Percentiles rank a stretch among this genome's conserved stretches.
Evolutionary conservation across 2,888 invertebrate species (phyloP).

Genomic region (Diabrotica balteata): DNA sequence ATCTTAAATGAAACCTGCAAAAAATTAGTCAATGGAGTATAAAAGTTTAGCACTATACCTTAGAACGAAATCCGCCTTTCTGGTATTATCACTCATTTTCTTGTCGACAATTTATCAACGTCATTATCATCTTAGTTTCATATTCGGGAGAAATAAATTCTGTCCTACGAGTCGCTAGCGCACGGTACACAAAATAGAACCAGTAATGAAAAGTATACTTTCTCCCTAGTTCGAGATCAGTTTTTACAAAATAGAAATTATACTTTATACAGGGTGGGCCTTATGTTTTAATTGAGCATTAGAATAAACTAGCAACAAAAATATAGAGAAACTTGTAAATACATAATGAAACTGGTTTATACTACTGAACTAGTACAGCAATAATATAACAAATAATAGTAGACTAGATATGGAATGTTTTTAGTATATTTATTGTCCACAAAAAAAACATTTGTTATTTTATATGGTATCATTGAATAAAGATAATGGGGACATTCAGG

Average conservation of each 20-base stretch:
- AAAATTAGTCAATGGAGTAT: neutral
- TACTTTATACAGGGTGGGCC: conserved; percentile 13
- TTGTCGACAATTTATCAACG: conserved; percentile 18
- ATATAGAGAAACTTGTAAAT: too few species aligned
- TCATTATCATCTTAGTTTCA: neutral
- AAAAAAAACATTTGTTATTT: too few species aligned
- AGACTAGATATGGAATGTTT: too few species aligned
- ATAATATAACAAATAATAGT: too few species aligned
- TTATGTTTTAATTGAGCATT: conserved; percentile 3
- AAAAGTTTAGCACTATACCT: conserved; percentile 17
- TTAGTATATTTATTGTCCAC: too few species aligned
- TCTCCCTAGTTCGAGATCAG: neutral
- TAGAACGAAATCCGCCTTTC: conserved; percentile 17
- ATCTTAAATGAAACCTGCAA: neutral
- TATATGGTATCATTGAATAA: too few species aligned
- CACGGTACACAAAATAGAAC: too few species aligned
- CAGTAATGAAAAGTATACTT: too few species aligned
- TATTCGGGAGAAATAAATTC: neutral
- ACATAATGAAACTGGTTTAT: too few species aligned
- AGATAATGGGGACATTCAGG: too few species aligned
- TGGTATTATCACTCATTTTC: conserved; percentile 24
- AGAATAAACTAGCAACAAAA: neutral
- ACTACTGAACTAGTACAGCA: too few species aligned
- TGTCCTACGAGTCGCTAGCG: neutral
- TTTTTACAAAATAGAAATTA: conserved; percentile 32